phyloP scores from a whole-genome alignment of 2,113 vertebrate species.

The Monopterus albus region DNA sequence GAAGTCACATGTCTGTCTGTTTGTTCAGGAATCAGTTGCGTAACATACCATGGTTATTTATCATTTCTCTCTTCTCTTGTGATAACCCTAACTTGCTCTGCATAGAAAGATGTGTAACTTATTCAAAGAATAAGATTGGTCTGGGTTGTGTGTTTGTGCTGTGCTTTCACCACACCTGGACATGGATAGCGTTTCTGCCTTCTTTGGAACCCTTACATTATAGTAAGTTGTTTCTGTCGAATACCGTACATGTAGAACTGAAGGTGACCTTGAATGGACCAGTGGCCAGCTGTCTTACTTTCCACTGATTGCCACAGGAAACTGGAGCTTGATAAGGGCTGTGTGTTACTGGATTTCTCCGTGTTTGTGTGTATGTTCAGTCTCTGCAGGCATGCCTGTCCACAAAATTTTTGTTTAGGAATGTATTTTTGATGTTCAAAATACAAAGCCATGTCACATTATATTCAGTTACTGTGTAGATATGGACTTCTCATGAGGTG shows the following conservation, averaged over 20 bases:
- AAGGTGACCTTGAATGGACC: conserved; percentile 29
- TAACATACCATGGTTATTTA: background rate
- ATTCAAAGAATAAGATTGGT: conserved; percentile 42
- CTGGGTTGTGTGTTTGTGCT: conserved; percentile 44
- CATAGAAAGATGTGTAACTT: conserved; percentile 15
- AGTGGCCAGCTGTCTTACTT: conserved; percentile 26
- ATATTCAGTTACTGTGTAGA: background rate
- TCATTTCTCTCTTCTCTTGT: background rate
- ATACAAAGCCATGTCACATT: background rate
- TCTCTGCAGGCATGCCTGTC: background rate
- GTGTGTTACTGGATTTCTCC: conserved; percentile 15
- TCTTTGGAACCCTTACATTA: background rate
- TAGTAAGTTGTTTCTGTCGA: conserved; percentile 9
- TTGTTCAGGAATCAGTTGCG: background rate
- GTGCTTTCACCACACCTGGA: conserved; percentile 51
- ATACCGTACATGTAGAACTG: background rate
- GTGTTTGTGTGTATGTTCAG: background rate
- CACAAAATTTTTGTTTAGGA: too few species aligned
- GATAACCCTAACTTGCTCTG: conserved; percentile 1
- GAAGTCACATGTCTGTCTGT: conserved; percentile 1
- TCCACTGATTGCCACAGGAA: conserved; percentile 43
- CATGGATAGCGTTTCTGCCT: background rate
- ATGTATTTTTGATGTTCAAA: too few species aligned
- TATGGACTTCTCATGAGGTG: background rate
- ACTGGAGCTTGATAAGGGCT: conserved; percentile 22